Evolutionary conservation across 2,888 invertebrate genomes (phyloP), one percentile per base, ranked within the genome.

Genomic region (Parelbella ahira): DNA sequence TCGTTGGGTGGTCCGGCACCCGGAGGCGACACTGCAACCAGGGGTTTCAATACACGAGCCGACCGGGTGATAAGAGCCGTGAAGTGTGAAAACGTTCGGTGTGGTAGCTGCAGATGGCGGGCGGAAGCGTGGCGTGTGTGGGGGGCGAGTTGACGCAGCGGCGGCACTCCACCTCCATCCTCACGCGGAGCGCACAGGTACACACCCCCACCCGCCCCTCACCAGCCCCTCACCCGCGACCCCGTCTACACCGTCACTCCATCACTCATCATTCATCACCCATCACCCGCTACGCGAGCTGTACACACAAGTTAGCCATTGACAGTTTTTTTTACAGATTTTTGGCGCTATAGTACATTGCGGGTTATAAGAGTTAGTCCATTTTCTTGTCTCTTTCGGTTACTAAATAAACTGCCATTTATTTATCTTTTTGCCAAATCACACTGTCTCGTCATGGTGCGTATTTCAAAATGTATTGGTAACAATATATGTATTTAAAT

Each of bases 161-260:
- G 70, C 90, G 93, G 60, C 92, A 93, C 90, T 93, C 93, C 86
- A 93, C 93, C 72, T 91, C 91, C 72, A 89, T 91, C 86, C 89
- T 91, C 82, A 89, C 88, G 69, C 84, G 89, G 82, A 90, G 84
- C 86, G 89, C 88, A 70, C 90, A 90, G 90, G 90, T 90, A 90
- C 37, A 37, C 64, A 60, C 58, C 44, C 54, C 50, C 56, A 42
- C 51, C 44, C 20, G 38, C 24, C 9, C 42, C 54, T 51, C 56
- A 44, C 51, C 44, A 24, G 36, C 29, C 8, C 29, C 10, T 21
- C 41, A 30, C 23, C 36, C 29, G 9, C 37, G 23, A 29, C 12
- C 21, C 36, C 38, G 25, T 9, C 15, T 2, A 7, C 27, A 8
- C 12, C 13, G 3, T 32, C 32, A 33, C 33, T 12, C 12, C 4